Evolutionary conservation across 2,113 vertebrate species (phyloP).

Genomic region (Chamaea fasciata): DNA sequence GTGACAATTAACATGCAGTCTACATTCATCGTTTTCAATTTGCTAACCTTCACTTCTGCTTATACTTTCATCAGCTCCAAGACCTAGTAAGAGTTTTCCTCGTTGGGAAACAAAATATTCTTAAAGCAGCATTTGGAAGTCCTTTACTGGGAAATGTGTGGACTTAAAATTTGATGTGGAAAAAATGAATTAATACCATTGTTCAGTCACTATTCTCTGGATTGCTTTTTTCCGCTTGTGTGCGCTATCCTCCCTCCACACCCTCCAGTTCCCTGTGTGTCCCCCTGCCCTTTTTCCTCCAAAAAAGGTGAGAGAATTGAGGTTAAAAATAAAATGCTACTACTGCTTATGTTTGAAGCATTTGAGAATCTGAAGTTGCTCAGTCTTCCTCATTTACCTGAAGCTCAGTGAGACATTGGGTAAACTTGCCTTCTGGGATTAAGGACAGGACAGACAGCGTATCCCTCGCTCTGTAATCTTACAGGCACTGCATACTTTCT

Average conservation of each 20-base stretch:
- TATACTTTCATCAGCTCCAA: not conserved
- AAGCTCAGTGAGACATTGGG: not conserved
- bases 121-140: not conserved
- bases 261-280: not conserved
- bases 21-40: constrained; percentile 54
- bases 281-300: accelerated
- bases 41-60: constrained; percentile 54
- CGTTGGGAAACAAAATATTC: not conserved
- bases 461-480: not conserved
- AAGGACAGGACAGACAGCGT: not conserved
- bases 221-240: not conserved
- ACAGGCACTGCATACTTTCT: not conserved
- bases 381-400: not conserved
- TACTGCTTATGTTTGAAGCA: not conserved
- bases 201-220: not conserved
- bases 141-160: not conserved
- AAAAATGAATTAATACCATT: not conserved
- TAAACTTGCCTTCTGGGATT: not conserved
- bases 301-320: not conserved
- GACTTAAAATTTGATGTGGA: not conserved
- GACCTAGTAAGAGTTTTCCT: not conserved
- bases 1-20: constrained; percentile 61
- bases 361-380: not conserved
- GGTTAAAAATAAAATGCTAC: not conserved
- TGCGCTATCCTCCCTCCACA: not conserved